These are phyloP conservation scores for Grammomys surdaster DNA, from an alignment of 2,113 vertebrate genomes.

Conservation along the genomic window DNA sequence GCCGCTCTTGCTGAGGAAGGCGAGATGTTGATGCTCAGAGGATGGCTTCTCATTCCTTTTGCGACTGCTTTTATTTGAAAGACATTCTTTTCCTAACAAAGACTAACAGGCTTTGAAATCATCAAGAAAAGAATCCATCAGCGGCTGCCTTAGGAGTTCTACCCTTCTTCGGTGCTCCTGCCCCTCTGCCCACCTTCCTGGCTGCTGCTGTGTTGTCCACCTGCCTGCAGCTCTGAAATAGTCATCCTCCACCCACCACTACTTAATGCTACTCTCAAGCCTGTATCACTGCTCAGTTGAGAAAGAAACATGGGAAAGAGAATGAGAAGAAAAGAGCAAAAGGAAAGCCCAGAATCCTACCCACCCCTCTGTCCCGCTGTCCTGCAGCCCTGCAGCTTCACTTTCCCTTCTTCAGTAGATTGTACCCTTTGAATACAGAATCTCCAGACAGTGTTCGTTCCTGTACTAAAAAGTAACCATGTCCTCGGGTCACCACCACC, in stretches of 20 bases:
- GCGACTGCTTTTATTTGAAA: constrained; percentile 65
- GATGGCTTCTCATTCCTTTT: constrained; percentile 48
- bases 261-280: background rate
- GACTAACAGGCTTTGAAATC: constrained; percentile 36
- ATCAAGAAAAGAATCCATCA: constrained; percentile 12
- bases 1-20: background rate
- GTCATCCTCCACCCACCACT: background rate
- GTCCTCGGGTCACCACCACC: background rate
- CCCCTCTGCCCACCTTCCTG: background rate
- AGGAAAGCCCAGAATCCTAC: background rate
- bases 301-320: background rate
- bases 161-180: background rate
- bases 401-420: background rate
- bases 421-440: background rate
- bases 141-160: background rate
- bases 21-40: background rate
- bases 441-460: background rate
- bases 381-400: background rate
- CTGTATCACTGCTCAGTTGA: background rate
- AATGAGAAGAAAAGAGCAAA: background rate
- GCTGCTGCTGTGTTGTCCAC: background rate
- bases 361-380: background rate
- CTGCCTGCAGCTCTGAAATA: background rate
- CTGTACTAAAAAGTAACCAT: background rate
- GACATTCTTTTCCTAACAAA: constrained; percentile 27